phyloP scores from a whole-genome alignment of 1,140 invertebrate genomes.

The Dreissena polymorpha region DNA sequence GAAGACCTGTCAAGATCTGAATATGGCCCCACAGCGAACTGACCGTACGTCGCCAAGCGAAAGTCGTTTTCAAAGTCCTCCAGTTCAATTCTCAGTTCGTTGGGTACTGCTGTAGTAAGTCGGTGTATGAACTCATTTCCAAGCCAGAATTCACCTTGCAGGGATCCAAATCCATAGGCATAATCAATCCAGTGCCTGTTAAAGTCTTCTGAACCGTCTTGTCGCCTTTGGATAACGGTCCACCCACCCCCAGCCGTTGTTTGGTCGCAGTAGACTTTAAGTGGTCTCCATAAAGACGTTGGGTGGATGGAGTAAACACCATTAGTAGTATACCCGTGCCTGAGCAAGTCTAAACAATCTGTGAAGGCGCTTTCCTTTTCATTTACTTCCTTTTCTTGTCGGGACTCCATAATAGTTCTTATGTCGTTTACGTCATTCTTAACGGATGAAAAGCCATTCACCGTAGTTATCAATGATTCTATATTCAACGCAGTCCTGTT shows the following conservation, averaged over 20 bases:
- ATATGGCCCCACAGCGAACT: constrained; percentile 22
- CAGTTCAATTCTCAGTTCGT: constrained; percentile 37
- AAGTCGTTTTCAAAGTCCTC: constrained; percentile 42
- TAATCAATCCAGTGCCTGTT: constrained; percentile 95
- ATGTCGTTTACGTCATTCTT: background rate
- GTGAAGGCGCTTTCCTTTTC: background rate
- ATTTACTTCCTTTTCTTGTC: background rate
- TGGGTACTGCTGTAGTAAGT: constrained; percentile 9
- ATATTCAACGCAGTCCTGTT: background rate
- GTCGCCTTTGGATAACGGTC: constrained; percentile 87
- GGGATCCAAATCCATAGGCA: constrained; percentile 95
- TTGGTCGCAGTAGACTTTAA: constrained; percentile 84
- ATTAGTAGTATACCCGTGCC: background rate
- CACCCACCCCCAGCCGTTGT: constrained; percentile 83
- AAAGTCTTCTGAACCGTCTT: constrained; percentile 89
- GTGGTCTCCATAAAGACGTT: constrained; percentile 62
- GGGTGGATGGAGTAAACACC: constrained; percentile 36
- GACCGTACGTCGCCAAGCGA: background rate
- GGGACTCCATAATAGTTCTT: background rate
- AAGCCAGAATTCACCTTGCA: constrained; percentile 81
- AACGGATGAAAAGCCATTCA: background rate
- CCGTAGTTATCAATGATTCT: background rate
- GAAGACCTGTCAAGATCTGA: background rate
- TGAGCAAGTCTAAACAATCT: constrained; percentile 20
- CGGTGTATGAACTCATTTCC: constrained; percentile 63